Base-by-base conservation (phyloP, 2,797 vertebrate genomes). In the Alfaro cultratus region DNA sequence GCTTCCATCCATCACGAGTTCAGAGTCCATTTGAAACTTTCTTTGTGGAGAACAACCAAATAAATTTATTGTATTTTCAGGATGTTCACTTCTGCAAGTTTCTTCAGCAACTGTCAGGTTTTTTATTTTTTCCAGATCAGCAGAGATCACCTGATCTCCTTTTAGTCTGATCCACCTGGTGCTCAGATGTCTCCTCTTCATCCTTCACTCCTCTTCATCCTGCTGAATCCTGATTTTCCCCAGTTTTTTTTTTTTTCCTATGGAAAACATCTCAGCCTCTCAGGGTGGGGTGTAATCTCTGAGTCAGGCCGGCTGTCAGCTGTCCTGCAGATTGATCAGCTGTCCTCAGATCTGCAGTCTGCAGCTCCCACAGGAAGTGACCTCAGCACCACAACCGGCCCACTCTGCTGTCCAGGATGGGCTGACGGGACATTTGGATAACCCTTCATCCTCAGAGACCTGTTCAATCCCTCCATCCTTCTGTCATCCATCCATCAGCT, bases 271-370 rank as follows among this genome's bases (percentile, higher is more conserved):
- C 2, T 9, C 71, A 31, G 5, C 64, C 46, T 46, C 78, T 7
- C 36, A 43, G 46, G 47, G 73, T 55, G 60, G 26, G 26, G 23
- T 39, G 1, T 68, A 74, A 80, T 78, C 77, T 67, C 84, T 77
- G 78, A 84, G n/a, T 87, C 85, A 81, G 82, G 60, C 79, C 80
- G 47, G 68, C 75, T 79, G 79, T 83, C 85, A 82, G 83, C 79
- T 80, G 78, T 81, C 78, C 3, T 11, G 47, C 78, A 84, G 80
- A 81, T 53, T 85, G 79, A 86, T 47, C 0, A 23, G 75, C 87
- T 74, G 80, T 55, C 55, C 83, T 77, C 73, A 87, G 78, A 73
- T 87, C 88, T 86, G 82, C 82, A 68, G 76, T 84, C 77, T 79
- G 82, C 46, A 29, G 78, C 71, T 81, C 74, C 76, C 67, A 9